phyloP scores from a whole-genome alignment of 2,888 invertebrate species.

The Leucophenga maculata region DNA sequence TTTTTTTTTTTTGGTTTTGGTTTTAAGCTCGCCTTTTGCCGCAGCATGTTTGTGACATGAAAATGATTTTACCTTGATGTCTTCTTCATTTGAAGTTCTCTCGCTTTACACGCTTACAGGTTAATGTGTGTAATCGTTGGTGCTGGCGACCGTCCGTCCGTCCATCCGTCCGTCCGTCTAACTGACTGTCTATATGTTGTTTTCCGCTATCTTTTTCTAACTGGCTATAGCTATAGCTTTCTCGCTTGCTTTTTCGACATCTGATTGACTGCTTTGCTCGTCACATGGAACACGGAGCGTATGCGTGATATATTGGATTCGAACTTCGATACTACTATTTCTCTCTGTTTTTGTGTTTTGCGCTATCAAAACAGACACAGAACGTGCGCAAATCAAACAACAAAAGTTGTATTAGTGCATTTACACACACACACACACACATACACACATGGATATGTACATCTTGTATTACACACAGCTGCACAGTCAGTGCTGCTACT shows the following conservation, averaged over 20 bases:
- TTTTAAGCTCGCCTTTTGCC: neutral
- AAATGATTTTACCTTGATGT: slow-evolving; percentile 39
- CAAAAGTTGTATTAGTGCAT: neutral
- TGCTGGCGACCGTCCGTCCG: no score
- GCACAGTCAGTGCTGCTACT: neutral
- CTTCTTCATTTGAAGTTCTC: neutral
- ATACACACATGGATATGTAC: neutral
- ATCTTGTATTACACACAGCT: no score
- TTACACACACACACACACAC: slow-evolving; percentile 21
- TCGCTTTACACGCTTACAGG: neutral
- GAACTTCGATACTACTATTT: no score
- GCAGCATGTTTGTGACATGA: slow-evolving; percentile 33
- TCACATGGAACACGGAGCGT: slow-evolving; percentile 31
- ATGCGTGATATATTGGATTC: slow-evolving; percentile 38
- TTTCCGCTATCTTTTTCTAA: no score
- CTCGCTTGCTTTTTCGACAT: neutral
- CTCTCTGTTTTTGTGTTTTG: no score
- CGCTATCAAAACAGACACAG: slow-evolving; percentile 9
- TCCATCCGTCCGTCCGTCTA: no score
- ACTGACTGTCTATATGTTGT: no score
- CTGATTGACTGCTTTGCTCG: neutral
- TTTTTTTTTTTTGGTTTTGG: neutral
- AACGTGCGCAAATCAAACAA: slow-evolving; percentile 52
- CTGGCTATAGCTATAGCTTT: no score
- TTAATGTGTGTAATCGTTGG: no score